A percentile compares a stretch with the other conserved stretches of the same genome.
Evolutionary conservation across 2,113 vertebrate genomes (phyloP).

Genomic region (Tachysurus fulvidraco): DNA sequence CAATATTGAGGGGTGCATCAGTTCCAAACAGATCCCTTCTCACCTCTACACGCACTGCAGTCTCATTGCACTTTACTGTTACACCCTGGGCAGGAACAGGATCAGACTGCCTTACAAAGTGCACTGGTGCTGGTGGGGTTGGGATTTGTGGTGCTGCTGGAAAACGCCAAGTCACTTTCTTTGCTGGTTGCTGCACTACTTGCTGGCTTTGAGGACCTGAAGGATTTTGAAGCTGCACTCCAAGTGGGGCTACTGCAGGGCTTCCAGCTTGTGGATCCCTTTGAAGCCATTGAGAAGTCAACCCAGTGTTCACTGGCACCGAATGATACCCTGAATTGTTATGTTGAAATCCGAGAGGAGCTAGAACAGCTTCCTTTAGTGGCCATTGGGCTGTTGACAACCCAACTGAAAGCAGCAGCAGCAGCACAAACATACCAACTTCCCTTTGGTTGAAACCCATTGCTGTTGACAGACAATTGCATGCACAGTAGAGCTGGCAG

Average conservation of each 20-base stretch:
- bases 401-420: background rate
- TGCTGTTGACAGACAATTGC: background rate
- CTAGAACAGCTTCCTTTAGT: background rate
- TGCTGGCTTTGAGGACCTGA: background rate
- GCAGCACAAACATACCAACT: background rate
- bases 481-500: rapidly evolving
- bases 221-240: background rate
- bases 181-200: constrained; percentile 32
- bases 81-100: constrained; percentile 46
- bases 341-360: background rate
- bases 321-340: background rate
- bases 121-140: background rate
- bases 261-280: background rate
- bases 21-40: constrained; percentile 66
- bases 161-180: constrained; percentile 42
- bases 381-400: background rate
- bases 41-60: constrained; percentile 57
- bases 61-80: constrained; percentile 59
- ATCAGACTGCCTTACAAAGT: constrained; percentile 24
- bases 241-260: background rate
- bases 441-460: background rate
- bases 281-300: background rate
- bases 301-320: background rate
- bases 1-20: constrained; percentile 55
- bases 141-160: background rate